Evolutionary conservation across 53 echinoderm and acorn worm genomes (phyloP).

Genomic region (Mesocentrotus franciscanus): DNA sequence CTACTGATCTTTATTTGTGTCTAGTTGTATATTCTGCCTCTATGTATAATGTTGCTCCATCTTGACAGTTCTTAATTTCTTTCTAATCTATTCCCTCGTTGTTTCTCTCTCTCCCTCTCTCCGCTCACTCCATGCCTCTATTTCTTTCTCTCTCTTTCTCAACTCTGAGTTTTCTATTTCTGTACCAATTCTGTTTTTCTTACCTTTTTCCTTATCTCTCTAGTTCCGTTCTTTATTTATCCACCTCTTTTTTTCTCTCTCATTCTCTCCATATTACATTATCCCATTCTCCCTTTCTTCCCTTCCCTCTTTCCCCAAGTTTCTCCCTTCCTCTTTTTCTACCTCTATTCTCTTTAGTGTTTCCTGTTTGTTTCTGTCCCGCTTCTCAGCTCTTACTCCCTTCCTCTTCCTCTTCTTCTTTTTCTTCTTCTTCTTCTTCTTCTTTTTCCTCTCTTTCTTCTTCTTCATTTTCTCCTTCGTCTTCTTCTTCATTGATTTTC

Average conservation of each 20-base stretch:
- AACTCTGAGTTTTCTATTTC: background rate
- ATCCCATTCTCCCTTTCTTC: background rate
- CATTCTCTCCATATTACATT: background rate
- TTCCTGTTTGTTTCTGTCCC: too few relatives aligned
- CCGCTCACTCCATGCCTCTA: background rate
- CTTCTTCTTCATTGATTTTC: too few relatives aligned
- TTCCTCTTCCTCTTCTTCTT: too few relatives aligned
- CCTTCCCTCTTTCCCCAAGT: too few relatives aligned
- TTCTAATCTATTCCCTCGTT: background rate
- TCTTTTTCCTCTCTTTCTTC: too few relatives aligned
- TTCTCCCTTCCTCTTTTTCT: background rate
- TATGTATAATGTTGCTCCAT: too few relatives aligned
- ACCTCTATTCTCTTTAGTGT: too few relatives aligned
- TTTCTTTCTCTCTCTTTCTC: background rate
- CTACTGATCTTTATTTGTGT: too few relatives aligned
- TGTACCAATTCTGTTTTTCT: background rate
- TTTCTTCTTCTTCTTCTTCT: too few relatives aligned
- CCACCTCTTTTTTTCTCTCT: background rate
- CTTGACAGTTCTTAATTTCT: background rate
- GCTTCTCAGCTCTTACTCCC: too few relatives aligned
- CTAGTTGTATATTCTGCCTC: too few relatives aligned
- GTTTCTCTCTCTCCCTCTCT: background rate
- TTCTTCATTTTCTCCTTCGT: too few relatives aligned
- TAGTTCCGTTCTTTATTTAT: background rate
- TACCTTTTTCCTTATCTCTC: background rate